phyloP scores from a whole-genome alignment of 2,888 invertebrate genomes.

The Caenorhabditis auriculariae region DNA sequence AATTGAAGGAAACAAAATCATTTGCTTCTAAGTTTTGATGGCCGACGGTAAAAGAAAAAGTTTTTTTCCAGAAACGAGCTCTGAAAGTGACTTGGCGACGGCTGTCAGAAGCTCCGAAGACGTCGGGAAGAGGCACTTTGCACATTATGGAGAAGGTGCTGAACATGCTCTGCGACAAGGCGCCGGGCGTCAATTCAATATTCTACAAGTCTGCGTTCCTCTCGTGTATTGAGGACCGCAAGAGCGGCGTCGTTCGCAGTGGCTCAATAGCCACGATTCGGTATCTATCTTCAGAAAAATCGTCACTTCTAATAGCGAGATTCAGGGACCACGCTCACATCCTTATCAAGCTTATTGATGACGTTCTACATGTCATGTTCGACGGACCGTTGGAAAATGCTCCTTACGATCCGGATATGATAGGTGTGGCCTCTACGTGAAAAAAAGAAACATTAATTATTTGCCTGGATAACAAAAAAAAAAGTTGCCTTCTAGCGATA shows the following conservation, averaged over 20 bases:
- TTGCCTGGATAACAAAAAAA: too few species aligned
- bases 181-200: constrained; percentile 42
- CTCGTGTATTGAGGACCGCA: constrained; percentile 53
- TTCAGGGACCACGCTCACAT: constrained; percentile 56
- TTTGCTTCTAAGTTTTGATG: too few species aligned
- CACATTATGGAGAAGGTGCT: constrained; percentile 59
- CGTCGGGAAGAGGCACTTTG: constrained; percentile 54
- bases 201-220: constrained; percentile 58
- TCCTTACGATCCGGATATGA: constrained; percentile 47
- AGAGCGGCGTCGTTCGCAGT: constrained; percentile 7
- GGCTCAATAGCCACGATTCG: constrained; percentile 16
- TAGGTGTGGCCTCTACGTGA: constrained; percentile 36
- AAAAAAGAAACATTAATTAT: too few species aligned
- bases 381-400: constrained; percentile 21
- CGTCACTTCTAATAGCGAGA: neutral
- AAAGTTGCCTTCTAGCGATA: too few species aligned
- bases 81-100: constrained; percentile 56
- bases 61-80: constrained; percentile 50
- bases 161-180: constrained; percentile 42
- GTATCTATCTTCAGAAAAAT: constrained; percentile 6
- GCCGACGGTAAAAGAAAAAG: too few species aligned
- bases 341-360: constrained; percentile 49
- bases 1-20: too few species aligned
- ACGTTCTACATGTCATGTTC: constrained; percentile 38
- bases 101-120: constrained; percentile 56